A percentile compares a stretch with the other conserved stretches of the same genome.
Evolutionary conservation across 35 echinoderm and acorn worm species (phyloP).

Genomic region (Apostichopus japonicus): DNA sequence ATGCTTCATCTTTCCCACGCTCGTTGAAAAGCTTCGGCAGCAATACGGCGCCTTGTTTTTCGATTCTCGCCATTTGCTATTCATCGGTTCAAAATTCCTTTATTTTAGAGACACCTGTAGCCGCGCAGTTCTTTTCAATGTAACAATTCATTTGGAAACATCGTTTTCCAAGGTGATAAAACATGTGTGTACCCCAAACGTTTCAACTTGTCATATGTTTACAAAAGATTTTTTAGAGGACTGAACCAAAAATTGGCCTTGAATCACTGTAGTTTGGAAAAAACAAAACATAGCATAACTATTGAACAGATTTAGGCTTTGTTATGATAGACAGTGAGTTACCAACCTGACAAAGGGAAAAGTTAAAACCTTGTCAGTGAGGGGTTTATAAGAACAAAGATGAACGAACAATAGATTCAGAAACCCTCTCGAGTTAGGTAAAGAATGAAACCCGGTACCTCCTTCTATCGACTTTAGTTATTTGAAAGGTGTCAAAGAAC

Average conservation of each 20-base stretch:
- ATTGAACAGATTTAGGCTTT: conserved; percentile 36
- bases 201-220: conserved; percentile 53
- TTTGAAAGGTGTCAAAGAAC: conserved; percentile 10
- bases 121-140: conserved; percentile 31
- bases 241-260: conserved; percentile 25
- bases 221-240: conserved; percentile 26
- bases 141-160: conserved; percentile 55
- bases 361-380: conserved; percentile 29
- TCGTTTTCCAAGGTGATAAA: conserved; percentile 59
- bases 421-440: conserved; percentile 6
- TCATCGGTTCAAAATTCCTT: conserved; percentile 22
- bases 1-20: conserved; percentile 61
- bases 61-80: conserved; percentile 5
- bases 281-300: neutral
- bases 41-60: conserved; percentile 55
- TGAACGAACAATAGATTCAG: conserved; percentile 1
- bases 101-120: conserved; percentile 56
- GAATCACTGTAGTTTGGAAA: conserved; percentile 24
- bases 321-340: conserved; percentile 45
- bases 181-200: conserved; percentile 48
- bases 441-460: conserved; percentile 18
- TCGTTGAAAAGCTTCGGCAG: conserved; percentile 49
- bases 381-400: neutral
- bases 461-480: conserved; percentile 39
- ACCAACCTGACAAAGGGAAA: conserved; percentile 38